A percentile compares a stretch with the other conserved stretches of the same genome.
Evolutionary conservation across 2,113 vertebrate genomes (phyloP).

Genomic region (Antigone vipio): DNA sequence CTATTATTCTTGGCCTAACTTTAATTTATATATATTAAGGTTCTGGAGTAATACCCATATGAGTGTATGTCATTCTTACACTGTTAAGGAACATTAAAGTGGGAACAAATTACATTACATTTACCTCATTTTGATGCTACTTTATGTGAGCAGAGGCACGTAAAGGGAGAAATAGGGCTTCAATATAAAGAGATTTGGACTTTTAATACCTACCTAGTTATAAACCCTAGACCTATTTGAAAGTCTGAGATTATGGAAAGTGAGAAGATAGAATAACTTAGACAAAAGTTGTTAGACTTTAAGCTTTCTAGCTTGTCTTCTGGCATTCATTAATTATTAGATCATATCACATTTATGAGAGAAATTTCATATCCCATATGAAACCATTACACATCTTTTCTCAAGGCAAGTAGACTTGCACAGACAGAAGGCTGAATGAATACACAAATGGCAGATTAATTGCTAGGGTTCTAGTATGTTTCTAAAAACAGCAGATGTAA

Average conservation of each 20-base stretch:
- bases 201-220: conserved; percentile 35
- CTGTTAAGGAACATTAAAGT: not conserved
- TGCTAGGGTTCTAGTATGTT: not conserved
- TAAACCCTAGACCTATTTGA: not conserved
- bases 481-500: not conserved
- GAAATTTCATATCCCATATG: conserved; percentile 36
- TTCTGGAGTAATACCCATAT: not conserved
- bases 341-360: conserved; percentile 37
- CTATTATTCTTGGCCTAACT: not conserved
- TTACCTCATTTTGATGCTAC: not conserved
- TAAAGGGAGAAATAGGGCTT: not conserved
- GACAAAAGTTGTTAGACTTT: conserved; percentile 11
- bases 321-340: conserved; percentile 55
- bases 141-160: not conserved
- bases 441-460: not conserved
- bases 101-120: not conserved
- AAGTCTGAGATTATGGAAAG: not conserved
- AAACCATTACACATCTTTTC: conserved; percentile 24
- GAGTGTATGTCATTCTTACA: not conserved
- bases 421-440: not conserved
- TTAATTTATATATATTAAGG: not conserved
- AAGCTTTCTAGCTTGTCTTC: conserved; percentile 31
- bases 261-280: conserved; percentile 7
- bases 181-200: not conserved
- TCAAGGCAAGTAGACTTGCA: conserved; percentile 12